Evolutionary conservation across 2,888 invertebrate species (phyloP).

Genomic region (Nymphalis urticae): DNA sequence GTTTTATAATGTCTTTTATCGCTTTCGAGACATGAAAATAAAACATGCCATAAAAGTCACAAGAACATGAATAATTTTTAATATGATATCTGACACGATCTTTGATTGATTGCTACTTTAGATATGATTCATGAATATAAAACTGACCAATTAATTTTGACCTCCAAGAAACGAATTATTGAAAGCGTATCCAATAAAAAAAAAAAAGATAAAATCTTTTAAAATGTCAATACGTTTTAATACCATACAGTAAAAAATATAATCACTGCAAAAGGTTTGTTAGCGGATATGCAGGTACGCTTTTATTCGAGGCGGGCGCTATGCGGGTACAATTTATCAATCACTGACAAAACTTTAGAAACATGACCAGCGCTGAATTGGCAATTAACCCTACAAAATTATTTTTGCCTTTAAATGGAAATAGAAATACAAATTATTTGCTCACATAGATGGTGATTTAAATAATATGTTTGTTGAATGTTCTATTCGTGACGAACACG

Average conservation of each 20-base stretch:
- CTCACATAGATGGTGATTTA: not conserved
- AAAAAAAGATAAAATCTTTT: not conserved
- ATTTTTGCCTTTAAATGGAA: slow-evolving; percentile 10
- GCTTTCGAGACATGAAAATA: slow-evolving; percentile 29
- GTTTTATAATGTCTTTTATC: slow-evolving; percentile 24
- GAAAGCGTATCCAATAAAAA: slow-evolving; percentile 1
- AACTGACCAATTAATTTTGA: slow-evolving; percentile 15
- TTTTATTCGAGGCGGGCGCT: slow-evolving; percentile 34
- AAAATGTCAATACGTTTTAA: slow-evolving; percentile 12
- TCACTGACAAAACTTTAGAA: slow-evolving; percentile 39
- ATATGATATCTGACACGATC: slow-evolving; percentile 19
- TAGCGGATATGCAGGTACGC: slow-evolving; percentile 31
- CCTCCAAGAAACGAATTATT: slow-evolving; percentile 5
- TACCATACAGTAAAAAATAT: slow-evolving; percentile 5
- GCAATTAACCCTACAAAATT: slow-evolving; percentile 25
- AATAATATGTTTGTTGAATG: no score
- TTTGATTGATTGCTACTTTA: slow-evolving; percentile 15
- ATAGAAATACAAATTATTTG: slow-evolving; percentile 5
- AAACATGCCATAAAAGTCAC: slow-evolving; percentile 30
- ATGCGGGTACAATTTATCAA: slow-evolving; percentile 40
- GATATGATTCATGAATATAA: slow-evolving; percentile 16
- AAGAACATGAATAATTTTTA: slow-evolving; percentile 20
- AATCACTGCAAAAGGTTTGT: slow-evolving; percentile 4
- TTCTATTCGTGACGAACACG: no score
- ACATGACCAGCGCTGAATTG: slow-evolving; percentile 28